phyloP scores from a whole-genome alignment of 1,140 invertebrate species.

The Asobara japonica region DNA sequence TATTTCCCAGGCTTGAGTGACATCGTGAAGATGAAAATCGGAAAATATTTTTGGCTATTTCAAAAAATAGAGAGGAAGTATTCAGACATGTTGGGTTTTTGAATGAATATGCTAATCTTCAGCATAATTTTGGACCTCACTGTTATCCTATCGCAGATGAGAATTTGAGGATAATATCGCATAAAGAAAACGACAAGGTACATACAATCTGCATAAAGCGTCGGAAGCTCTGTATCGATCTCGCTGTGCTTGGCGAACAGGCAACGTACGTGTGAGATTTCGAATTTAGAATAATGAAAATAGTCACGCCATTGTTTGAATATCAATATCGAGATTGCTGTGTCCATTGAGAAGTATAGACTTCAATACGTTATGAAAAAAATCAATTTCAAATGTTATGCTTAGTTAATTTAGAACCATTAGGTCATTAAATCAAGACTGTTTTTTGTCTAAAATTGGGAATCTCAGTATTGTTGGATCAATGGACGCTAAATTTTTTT shows the following conservation, averaged over 20 bases:
- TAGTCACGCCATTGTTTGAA: constrained; percentile 1
- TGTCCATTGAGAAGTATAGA: background rate
- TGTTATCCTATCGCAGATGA: background rate
- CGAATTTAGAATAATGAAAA: constrained; percentile 3
- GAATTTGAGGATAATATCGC: background rate
- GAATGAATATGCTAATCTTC: background rate
- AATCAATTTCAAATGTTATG: too few relatives aligned
- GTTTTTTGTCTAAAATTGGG: too few relatives aligned
- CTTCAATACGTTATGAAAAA: background rate
- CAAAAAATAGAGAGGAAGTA: too few relatives aligned
- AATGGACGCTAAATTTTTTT: too few relatives aligned
- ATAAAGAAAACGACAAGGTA: background rate
- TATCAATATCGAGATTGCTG: background rate
- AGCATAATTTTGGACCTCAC: background rate
- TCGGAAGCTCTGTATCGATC: background rate
- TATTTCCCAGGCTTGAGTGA: background rate
- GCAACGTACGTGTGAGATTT: background rate
- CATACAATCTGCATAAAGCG: background rate
- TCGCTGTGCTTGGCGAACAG: background rate
- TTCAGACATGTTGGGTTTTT: too few relatives aligned
- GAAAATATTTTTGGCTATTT: background rate
- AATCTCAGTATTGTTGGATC: too few relatives aligned
- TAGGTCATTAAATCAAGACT: too few relatives aligned
- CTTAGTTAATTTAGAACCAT: too few relatives aligned
- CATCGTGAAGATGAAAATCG: background rate